A percentile compares a stretch with the other conserved stretches of the same genome.
These are phyloP conservation scores for Armadillidium nasatum DNA, from an alignment of 1,140 invertebrate species.

Conservation along the genomic window DNA sequence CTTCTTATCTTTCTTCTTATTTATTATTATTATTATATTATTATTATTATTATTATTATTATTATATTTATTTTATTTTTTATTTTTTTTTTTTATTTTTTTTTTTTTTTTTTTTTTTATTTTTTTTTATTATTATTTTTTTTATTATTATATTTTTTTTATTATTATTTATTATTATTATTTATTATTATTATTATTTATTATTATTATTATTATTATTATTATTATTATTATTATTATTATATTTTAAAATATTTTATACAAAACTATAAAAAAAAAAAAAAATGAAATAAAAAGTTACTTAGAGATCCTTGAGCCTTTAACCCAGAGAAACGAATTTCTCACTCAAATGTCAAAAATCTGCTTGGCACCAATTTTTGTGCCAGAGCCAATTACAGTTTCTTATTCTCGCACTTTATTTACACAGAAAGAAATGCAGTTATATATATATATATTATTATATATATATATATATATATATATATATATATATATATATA, in stretches of 20 bases:
- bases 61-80: neutral
- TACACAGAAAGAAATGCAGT: too few relatives aligned
- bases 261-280: neutral
- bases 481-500: neutral
- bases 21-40: constrained; percentile 10
- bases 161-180: too few relatives aligned
- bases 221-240: too few relatives aligned
- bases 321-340: neutral
- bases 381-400: neutral
- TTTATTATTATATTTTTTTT: too few relatives aligned
- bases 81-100: too few relatives aligned
- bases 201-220: too few relatives aligned
- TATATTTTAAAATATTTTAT: too few relatives aligned
- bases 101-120: too few relatives aligned
- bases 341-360: neutral
- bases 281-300: neutral
- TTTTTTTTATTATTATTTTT: too few relatives aligned
- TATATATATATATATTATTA: neutral
- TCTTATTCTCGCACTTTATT: too few relatives aligned
- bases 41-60: constrained; percentile 25
- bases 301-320: neutral
- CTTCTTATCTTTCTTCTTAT: neutral
- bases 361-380: neutral
- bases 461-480: constrained; percentile 4
- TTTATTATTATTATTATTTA: too few relatives aligned